phyloP scores from a whole-genome alignment of 2,113 vertebrate species.

The Pelobates fuscus region DNA sequence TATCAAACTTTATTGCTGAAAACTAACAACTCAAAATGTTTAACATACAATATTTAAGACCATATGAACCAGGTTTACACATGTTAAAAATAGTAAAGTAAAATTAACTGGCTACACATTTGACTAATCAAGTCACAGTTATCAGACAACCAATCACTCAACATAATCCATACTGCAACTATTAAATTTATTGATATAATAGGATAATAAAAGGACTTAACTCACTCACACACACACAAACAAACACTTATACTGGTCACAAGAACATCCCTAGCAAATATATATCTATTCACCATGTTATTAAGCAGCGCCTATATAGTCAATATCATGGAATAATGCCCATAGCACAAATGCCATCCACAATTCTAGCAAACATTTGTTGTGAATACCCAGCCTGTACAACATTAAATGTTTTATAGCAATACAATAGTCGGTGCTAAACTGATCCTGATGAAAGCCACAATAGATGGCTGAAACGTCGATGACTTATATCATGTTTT shows the following conservation, averaged over 20 bases:
- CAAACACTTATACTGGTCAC: conserved; percentile 28
- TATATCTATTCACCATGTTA: not conserved
- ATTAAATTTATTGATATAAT: not conserved
- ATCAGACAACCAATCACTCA: conserved; percentile 62
- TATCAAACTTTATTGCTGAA: conserved; percentile 74
- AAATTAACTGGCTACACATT: conserved; percentile 62
- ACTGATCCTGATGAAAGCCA: too few relatives aligned
- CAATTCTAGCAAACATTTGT: not conserved
- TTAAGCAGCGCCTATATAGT: not conserved
- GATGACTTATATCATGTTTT: too few relatives aligned
- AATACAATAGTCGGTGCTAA: too few relatives aligned
- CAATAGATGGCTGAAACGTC: too few relatives aligned
- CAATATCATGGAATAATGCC: not conserved
- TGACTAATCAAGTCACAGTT: conserved; percentile 60
- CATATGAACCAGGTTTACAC: conserved; percentile 57
- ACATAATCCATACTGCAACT: conserved; percentile 55
- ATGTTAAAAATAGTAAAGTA: conserved; percentile 67
- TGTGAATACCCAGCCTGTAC: not conserved
- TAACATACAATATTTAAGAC: conserved; percentile 63
- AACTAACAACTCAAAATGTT: conserved; percentile 67
- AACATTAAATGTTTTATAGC: too few relatives aligned
- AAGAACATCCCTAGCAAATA: not conserved
- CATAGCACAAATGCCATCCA: not conserved
- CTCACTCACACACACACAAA: conserved; percentile 23
- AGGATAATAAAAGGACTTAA: not conserved